Evolutionary conservation across 2,888 invertebrate species (phyloP).

Genomic region (Keiferia lycopersicella): DNA sequence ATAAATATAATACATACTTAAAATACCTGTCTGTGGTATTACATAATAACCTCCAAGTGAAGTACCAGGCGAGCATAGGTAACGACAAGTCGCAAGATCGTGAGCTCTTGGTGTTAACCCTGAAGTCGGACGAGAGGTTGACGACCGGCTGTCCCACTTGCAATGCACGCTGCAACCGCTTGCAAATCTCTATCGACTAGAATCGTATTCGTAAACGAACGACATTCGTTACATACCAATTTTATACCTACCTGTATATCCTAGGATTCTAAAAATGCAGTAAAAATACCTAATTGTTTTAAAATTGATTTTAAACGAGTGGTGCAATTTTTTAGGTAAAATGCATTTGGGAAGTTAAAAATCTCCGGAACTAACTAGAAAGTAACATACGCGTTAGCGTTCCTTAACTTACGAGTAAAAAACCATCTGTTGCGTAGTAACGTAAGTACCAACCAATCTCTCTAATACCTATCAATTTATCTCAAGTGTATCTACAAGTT

Average conservation of each 20-base stretch:
- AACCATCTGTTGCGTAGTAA: neutral
- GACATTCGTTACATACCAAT: conserved; percentile 24
- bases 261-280: neutral
- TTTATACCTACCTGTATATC: neutral
- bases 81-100: conserved; percentile 47
- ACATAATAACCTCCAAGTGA: conserved; percentile 4
- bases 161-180: conserved; percentile 63
- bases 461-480: conserved; percentile 9
- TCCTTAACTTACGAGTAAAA: neutral
- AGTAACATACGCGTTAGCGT: neutral
- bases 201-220: conserved; percentile 46
- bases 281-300: neutral
- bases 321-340: neutral
- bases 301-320: neutral
- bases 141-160: conserved; percentile 74
- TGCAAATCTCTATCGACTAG: conserved; percentile 67
- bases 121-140: conserved; percentile 76
- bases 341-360: neutral
- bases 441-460: neutral
- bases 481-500: conserved; percentile 41
- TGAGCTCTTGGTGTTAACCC: conserved; percentile 59
- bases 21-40: neutral
- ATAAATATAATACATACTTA: neutral
- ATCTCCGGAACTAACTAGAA: neutral
- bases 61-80: conserved; percentile 38